phyloP scores from a whole-genome alignment of 2,797 vertebrate genomes.

The Sebastes trivittatus region DNA sequence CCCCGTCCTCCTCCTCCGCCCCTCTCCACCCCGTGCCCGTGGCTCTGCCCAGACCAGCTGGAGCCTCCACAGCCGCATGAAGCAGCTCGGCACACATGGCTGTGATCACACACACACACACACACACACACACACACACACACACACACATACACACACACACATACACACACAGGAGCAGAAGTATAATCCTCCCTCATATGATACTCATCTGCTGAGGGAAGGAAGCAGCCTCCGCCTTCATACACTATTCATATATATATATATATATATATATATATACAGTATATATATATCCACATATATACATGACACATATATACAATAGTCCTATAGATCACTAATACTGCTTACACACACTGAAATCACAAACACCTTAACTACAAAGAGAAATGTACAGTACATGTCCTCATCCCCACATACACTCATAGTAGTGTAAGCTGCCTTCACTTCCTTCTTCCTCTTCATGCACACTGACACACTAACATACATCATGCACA shows the following conservation, averaged over 20 bases:
- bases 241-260: not conserved
- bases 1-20: slow-evolving; percentile 20
- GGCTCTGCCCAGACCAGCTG: slow-evolving; percentile 81
- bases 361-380: not conserved
- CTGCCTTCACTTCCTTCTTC: slow-evolving; percentile 27
- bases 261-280: not conserved
- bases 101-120: slow-evolving; percentile 65
- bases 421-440: not conserved
- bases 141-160: slow-evolving; percentile 60
- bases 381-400: not conserved
- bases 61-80: slow-evolving; percentile 82
- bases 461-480: not conserved
- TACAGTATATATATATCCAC: not conserved
- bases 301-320: not conserved
- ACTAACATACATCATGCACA: slow-evolving; percentile 14
- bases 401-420: not conserved
- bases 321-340: not conserved
- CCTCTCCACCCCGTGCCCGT: slow-evolving; percentile 56
- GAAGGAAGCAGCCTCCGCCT: slow-evolving; percentile 25
- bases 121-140: slow-evolving; percentile 26
- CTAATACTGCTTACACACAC: not conserved
- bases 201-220: slow-evolving; percentile 51
- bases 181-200: slow-evolving; percentile 46
- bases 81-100: slow-evolving; percentile 78
- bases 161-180: slow-evolving; percentile 33